A percentile compares a stretch with the other conserved stretches of the same genome.
Evolutionary conservation across 2,888 invertebrate genomes (phyloP).

Genomic region (Melanostoma mellinum): DNA sequence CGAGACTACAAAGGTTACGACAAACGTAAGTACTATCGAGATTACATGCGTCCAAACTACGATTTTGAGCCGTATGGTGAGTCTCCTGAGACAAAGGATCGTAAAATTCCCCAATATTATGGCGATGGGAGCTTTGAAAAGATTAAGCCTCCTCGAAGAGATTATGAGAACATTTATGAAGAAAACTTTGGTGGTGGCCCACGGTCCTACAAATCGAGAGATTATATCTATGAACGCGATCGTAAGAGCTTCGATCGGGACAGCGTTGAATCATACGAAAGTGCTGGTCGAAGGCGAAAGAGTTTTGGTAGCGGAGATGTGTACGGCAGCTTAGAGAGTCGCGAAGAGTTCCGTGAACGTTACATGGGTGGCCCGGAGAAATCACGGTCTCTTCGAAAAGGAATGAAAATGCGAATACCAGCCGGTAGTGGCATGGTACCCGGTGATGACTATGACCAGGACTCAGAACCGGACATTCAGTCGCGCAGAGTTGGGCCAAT

Average conservation of each 20-base stretch:
- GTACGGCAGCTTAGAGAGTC: slow-evolving; percentile 81
- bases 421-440: slow-evolving; percentile 69
- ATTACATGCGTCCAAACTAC: slow-evolving; percentile 80
- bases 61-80: slow-evolving; percentile 78
- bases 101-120: slow-evolving; percentile 73
- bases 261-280: slow-evolving; percentile 81
- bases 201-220: slow-evolving; percentile 76
- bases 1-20: slow-evolving; percentile 77
- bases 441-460: slow-evolving; percentile 83
- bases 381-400: slow-evolving; percentile 80
- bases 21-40: slow-evolving; percentile 80
- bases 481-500: slow-evolving; percentile 73
- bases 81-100: slow-evolving; percentile 74
- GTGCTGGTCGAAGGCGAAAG: slow-evolving; percentile 79
- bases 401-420: slow-evolving; percentile 77
- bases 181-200: slow-evolving; percentile 72
- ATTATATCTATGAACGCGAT: slow-evolving; percentile 81
- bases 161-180: slow-evolving; percentile 81
- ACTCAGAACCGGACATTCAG: slow-evolving; percentile 82
- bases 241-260: slow-evolving; percentile 82
- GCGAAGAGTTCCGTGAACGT: slow-evolving; percentile 81
- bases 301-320: slow-evolving; percentile 82
- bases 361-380: slow-evolving; percentile 79
- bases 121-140: slow-evolving; percentile 74
- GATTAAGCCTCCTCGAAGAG: slow-evolving; percentile 74